Conservation (phyloP, 1,140 invertebrate genomes). For the Dendrolimus punctatus region DNA sequence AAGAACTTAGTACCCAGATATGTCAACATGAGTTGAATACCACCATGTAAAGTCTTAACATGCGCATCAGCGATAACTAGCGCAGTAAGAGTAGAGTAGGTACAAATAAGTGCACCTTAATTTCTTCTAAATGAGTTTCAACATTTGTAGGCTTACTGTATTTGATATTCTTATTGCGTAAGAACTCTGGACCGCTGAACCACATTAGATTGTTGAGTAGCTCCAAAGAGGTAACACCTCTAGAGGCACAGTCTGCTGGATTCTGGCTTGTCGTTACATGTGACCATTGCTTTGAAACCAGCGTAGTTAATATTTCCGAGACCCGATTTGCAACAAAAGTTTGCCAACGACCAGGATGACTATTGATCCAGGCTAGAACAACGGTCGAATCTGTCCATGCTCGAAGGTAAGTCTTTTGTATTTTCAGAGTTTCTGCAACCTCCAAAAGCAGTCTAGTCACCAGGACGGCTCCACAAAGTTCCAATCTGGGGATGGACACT, state of each 20-base stretch:
- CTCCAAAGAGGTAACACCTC: conserved; percentile 3
- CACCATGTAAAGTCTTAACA: conserved; percentile 27
- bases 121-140: conserved; percentile 8
- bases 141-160: conserved; percentile 5
- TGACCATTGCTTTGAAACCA: conserved; percentile 6
- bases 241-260: conserved; percentile 10
- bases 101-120: not conserved
- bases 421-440: no score
- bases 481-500: no score
- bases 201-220: not conserved
- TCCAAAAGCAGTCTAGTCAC: no score
- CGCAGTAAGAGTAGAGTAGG: conserved; percentile 7
- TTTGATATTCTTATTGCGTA: not conserved
- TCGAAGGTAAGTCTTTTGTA: no score
- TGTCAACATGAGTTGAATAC: no score
- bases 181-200: conserved; percentile 9
- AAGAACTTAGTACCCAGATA: no score
- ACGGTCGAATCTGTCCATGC: no score
- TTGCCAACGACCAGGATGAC: no score
- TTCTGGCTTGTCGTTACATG: conserved; percentile 6
- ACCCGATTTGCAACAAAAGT: no score
- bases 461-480: no score
- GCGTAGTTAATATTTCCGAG: conserved; percentile 5
- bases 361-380: no score
- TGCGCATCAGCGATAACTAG: conserved; percentile 25